Conservation (phyloP, 2,888 invertebrate species). For the Caenorhabditis virilis region DNA sequence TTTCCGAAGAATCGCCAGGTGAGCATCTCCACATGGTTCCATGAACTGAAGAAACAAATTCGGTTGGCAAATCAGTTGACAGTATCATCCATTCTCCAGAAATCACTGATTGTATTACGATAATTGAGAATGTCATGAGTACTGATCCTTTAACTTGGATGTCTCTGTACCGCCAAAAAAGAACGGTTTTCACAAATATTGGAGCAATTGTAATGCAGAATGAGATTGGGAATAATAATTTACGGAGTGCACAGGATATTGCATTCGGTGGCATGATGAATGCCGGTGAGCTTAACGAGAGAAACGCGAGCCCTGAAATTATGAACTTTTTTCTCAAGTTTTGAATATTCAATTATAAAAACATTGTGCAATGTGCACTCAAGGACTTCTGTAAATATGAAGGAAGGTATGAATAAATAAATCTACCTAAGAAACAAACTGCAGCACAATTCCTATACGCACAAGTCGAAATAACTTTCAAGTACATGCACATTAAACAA, state of each 20-base stretch:
- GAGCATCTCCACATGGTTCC: constrained; percentile 51
- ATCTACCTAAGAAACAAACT: constrained; percentile 45
- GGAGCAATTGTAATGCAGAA: constrained; percentile 54
- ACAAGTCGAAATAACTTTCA: constrained; percentile 48
- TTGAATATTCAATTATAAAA: too few species aligned
- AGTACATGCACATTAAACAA: constrained; percentile 60
- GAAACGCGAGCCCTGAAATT: constrained; percentile 40
- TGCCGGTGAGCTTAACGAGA: constrained; percentile 52
- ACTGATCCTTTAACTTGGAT: too few species aligned
- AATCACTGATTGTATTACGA: constrained; percentile 45
- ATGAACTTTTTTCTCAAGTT: background rate
- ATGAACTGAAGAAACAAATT: constrained; percentile 38
- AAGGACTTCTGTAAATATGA: too few species aligned
- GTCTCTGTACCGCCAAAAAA: constrained; percentile 27
- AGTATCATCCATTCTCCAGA: constrained; percentile 52
- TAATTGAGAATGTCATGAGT: constrained; percentile 27
- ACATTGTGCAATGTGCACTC: too few species aligned
- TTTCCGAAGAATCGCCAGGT: constrained; percentile 38
- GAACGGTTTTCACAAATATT: constrained; percentile 48
- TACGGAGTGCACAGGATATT: constrained; percentile 49
- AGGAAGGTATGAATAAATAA: too few species aligned
- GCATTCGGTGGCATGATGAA: constrained; percentile 58
- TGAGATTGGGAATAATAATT: constrained; percentile 53
- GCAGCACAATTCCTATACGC: constrained; percentile 57
- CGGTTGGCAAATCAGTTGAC: constrained; percentile 38